These are phyloP conservation scores for Limnothrissa miodon DNA, from an alignment of 2,113 vertebrate species.

Conservation along the genomic window DNA sequence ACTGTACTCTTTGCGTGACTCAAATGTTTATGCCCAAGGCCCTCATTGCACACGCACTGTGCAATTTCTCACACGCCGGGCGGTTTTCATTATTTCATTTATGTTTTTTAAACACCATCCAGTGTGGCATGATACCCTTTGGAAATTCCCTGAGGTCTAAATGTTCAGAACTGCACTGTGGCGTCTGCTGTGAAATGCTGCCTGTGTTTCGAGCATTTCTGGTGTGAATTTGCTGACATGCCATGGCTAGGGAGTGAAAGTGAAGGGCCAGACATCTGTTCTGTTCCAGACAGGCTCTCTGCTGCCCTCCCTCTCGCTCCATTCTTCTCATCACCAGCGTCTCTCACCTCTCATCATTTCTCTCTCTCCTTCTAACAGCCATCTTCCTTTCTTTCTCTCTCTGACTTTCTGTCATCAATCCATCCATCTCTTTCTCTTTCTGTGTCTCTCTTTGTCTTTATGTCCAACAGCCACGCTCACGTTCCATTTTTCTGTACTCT, in stretches of 20 bases:
- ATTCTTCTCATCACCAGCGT: no score
- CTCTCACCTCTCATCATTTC: no score
- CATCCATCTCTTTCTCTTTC: not conserved
- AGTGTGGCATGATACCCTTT: not conserved
- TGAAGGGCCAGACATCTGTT: not conserved
- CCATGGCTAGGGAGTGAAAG: not conserved
- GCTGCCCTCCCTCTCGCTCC: no score
- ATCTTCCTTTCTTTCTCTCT: not conserved
- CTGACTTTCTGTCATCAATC: not conserved
- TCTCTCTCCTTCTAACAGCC: no score
- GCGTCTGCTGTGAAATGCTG: not conserved
- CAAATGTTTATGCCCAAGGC: not conserved
- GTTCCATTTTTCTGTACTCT: not conserved
- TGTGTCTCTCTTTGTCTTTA: not conserved
- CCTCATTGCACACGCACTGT: not conserved
- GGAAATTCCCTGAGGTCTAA: not conserved
- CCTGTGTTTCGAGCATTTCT: not conserved
- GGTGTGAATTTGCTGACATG: slow-evolving; percentile 4
- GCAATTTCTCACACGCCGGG: not conserved
- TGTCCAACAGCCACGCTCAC: not conserved
- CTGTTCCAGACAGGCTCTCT: not conserved
- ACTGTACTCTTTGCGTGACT: slow-evolving; percentile 13
- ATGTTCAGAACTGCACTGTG: not conserved
- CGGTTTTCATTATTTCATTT: not conserved
- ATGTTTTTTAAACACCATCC: not conserved